Percentiles rank a stretch among this genome's conserved stretches.
These are phyloP conservation scores for Paguma larvata DNA, from an alignment of 2,797 vertebrate species.

Conservation along the genomic window DNA sequence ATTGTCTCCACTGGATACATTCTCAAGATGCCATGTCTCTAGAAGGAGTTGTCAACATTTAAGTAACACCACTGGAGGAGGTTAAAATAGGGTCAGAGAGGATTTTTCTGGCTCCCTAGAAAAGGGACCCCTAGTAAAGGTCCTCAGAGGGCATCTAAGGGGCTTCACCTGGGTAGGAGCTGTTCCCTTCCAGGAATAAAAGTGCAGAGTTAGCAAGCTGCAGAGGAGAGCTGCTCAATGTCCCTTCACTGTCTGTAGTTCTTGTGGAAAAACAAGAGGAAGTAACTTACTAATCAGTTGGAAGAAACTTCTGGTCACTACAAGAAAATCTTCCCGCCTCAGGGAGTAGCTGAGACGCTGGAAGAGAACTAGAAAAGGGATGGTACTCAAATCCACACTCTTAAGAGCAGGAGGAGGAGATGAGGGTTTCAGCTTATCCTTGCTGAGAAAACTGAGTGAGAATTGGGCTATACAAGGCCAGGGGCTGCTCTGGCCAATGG, in stretches of 20 bases:
- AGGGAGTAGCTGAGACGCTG: not conserved
- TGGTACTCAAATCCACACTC: not conserved
- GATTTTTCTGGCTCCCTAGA: not conserved
- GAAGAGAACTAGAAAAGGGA: not conserved
- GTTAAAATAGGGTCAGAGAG: not conserved
- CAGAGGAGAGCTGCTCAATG: not conserved
- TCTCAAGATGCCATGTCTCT: not conserved
- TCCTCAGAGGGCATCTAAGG: not conserved
- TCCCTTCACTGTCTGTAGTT: not conserved
- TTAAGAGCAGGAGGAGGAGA: not conserved
- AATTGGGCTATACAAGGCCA: not conserved
- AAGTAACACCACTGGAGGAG: not conserved
- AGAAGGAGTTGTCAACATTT: not conserved
- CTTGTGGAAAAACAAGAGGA: conserved; percentile 42
- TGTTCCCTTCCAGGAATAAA: not conserved
- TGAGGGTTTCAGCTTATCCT: not conserved
- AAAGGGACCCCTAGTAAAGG: not conserved
- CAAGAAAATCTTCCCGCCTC: not conserved
- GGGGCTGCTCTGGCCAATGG: not conserved
- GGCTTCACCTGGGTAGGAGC: not conserved
- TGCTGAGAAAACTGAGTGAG: not conserved
- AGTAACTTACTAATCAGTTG: conserved; percentile 48
- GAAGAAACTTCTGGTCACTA: conserved; percentile 37
- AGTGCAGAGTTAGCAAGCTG: conserved; percentile 22
- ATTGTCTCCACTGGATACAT: not conserved